Conservation (phyloP, 1,140 invertebrate species). For the Linepithema humile region DNA sequence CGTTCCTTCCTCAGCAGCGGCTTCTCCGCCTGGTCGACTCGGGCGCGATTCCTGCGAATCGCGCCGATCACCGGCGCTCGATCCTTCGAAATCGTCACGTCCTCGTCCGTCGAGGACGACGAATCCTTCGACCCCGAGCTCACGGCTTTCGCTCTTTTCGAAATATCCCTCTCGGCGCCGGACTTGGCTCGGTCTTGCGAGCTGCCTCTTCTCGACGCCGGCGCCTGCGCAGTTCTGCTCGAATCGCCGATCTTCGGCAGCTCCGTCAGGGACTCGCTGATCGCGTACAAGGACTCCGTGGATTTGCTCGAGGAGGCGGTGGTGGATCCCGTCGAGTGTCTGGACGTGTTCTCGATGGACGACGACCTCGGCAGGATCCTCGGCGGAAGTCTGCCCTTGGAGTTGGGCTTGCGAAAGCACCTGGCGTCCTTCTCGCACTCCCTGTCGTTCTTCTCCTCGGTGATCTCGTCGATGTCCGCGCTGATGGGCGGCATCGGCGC, state of each 20-base stretch:
- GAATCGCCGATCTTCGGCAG: slow-evolving; percentile 22
- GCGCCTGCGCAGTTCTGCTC: background rate
- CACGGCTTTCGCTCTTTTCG: slow-evolving; percentile 26
- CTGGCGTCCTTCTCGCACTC: background rate
- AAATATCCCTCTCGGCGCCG: background rate
- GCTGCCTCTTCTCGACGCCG: background rate
- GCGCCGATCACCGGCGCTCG: slow-evolving; percentile 61
- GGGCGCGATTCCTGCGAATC: slow-evolving; percentile 69
- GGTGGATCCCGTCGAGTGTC: slow-evolving; percentile 77
- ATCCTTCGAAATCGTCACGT: slow-evolving; percentile 40
- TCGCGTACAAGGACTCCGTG: slow-evolving; percentile 78
- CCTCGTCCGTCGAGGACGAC: slow-evolving; percentile 65
- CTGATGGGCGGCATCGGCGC: slow-evolving; percentile 78
- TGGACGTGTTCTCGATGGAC: slow-evolving; percentile 77
- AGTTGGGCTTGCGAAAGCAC: slow-evolving; percentile 63
- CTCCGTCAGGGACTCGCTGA: slow-evolving; percentile 72
- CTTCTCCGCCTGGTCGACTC: slow-evolving; percentile 62
- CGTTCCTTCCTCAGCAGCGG: background rate
- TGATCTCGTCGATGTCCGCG: slow-evolving; percentile 6
- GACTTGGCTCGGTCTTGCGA: background rate
- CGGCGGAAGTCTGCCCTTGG: slow-evolving; percentile 73
- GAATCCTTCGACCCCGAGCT: slow-evolving; percentile 57
- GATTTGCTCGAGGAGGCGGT: slow-evolving; percentile 79
- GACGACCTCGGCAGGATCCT: slow-evolving; percentile 76
- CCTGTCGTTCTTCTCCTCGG: background rate